Evolutionary conservation across 92 coral and sea anemone species (phyloP).

Genomic region (Scolanthus callimorphus): DNA sequence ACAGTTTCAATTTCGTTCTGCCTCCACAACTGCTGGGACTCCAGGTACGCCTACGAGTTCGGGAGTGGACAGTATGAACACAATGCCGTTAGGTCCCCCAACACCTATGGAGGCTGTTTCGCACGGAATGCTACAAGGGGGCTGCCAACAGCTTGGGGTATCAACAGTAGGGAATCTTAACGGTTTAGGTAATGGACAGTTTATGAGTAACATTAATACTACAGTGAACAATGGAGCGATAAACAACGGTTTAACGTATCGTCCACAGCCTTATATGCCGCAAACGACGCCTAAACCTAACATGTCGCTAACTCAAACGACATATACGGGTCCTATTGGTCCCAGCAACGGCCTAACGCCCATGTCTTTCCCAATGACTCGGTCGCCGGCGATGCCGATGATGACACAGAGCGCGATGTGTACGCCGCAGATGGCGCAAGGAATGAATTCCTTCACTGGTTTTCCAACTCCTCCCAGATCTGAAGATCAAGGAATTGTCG

Average conservation of each 20-base stretch:
- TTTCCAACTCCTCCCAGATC: slow-evolving; percentile 64
- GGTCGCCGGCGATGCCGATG: slow-evolving; percentile 67
- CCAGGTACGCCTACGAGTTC: slow-evolving; percentile 55
- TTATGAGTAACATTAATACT: slow-evolving; percentile 44
- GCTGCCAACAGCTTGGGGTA: slow-evolving; percentile 67
- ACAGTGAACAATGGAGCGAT: slow-evolving; percentile 73
- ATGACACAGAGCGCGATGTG: slow-evolving; percentile 70
- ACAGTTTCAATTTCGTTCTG: slow-evolving; percentile 74
- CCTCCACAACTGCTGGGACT: slow-evolving; percentile 59
- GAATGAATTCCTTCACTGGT: slow-evolving; percentile 54
- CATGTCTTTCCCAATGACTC: slow-evolving; percentile 69
- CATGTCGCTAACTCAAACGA: slow-evolving; percentile 70
- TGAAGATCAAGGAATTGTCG: slow-evolving; percentile 67
- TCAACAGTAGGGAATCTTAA: slow-evolving; percentile 48
- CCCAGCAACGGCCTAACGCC: slow-evolving; percentile 62
- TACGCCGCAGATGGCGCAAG: slow-evolving; percentile 66
- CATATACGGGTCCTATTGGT: slow-evolving; percentile 53
- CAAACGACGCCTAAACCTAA: too few relatives aligned
- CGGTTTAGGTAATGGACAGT: slow-evolving; percentile 60
- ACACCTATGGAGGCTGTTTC: too few relatives aligned
- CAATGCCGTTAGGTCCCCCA: slow-evolving; percentile 54
- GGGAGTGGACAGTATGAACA: slow-evolving; percentile 45
- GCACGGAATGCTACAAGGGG: slow-evolving; percentile 61
- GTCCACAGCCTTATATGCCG: slow-evolving; percentile 80
- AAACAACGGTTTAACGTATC: slow-evolving; percentile 65